A percentile compares a stretch with the other conserved stretches of the same genome.
Evolutionary conservation across 2,113 vertebrate species (phyloP).

Genomic region (Passer montanus): DNA sequence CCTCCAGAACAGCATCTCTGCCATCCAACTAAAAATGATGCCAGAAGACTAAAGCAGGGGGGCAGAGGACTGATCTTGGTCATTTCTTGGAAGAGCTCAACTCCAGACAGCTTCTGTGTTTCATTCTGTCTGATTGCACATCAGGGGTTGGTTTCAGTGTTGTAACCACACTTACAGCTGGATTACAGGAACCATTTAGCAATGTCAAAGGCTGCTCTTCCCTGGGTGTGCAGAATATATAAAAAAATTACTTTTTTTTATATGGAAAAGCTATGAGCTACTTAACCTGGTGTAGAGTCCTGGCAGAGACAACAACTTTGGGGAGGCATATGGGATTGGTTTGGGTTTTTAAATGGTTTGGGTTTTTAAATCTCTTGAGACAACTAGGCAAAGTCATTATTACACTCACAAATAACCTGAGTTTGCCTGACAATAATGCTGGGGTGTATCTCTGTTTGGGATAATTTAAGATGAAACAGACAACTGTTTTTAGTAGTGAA

Average conservation of each 20-base stretch:
- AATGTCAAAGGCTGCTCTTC: not conserved
- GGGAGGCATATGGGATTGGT: not conserved
- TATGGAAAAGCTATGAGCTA: not conserved
- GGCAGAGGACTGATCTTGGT: not conserved
- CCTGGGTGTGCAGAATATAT: fast-evolving
- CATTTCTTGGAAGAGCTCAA: not conserved
- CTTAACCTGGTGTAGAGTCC: not conserved
- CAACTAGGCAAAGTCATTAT: not conserved
- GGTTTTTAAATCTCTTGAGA: not conserved
- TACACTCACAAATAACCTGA: not conserved
- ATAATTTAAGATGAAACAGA: not conserved
- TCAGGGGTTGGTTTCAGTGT: not conserved
- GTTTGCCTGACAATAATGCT: not conserved
- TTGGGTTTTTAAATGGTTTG: not conserved
- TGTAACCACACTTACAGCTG: not conserved
- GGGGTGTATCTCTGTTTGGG: not conserved
- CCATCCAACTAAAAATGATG: not conserved
- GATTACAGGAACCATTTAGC: not conserved
- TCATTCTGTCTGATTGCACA: not conserved
- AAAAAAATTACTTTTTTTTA: not conserved
- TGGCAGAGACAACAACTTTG: not conserved
- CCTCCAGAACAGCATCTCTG: not conserved
- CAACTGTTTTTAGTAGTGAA: not conserved
- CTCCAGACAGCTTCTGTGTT: not conserved
- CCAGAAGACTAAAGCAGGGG: not conserved